These are phyloP conservation scores for Cyclargus thomasi DNA, from an alignment of 1,140 invertebrate genomes.

Conservation along the genomic window DNA sequence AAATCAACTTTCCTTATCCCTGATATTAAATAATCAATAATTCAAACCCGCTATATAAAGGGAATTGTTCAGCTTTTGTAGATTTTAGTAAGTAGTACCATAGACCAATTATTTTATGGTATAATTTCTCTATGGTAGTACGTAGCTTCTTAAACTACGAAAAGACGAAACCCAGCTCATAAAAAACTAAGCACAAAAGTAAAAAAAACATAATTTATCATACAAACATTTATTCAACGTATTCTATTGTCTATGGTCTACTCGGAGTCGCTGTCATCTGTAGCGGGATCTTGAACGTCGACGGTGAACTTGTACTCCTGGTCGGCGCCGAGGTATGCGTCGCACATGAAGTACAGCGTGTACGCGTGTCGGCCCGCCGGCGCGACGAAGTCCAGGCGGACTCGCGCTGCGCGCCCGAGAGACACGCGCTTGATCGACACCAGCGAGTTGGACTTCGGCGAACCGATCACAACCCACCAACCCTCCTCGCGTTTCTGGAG, in stretches of 20 bases:
- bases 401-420: slow-evolving; percentile 92
- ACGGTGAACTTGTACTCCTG: slow-evolving; percentile 95
- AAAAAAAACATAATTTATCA: background rate
- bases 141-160: too few relatives aligned
- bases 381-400: slow-evolving; percentile 96
- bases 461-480: slow-evolving; percentile 99
- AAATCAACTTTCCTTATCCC: too few relatives aligned
- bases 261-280: slow-evolving; percentile 43
- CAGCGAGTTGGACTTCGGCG: slow-evolving; percentile 94
- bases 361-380: slow-evolving; percentile 90
- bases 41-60: too few relatives aligned
- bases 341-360: slow-evolving; percentile 98
- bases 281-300: slow-evolving; percentile 83
- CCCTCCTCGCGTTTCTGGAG: slow-evolving; percentile 96
- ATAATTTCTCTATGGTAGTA: too few relatives aligned
- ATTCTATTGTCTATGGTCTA: slow-evolving; percentile 12
- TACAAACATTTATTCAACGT: slow-evolving; percentile 17
- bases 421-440: slow-evolving; percentile 97
- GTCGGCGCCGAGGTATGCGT: slow-evolving; percentile 98
- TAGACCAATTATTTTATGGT: too few relatives aligned
- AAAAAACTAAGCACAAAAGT: too few relatives aligned
- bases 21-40: too few relatives aligned
- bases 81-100: too few relatives aligned
- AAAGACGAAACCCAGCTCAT: too few relatives aligned
- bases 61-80: too few relatives aligned